Evolutionary conservation across 2,113 vertebrate species (phyloP).

Genomic region (Gadus chalcogrammus): DNA sequence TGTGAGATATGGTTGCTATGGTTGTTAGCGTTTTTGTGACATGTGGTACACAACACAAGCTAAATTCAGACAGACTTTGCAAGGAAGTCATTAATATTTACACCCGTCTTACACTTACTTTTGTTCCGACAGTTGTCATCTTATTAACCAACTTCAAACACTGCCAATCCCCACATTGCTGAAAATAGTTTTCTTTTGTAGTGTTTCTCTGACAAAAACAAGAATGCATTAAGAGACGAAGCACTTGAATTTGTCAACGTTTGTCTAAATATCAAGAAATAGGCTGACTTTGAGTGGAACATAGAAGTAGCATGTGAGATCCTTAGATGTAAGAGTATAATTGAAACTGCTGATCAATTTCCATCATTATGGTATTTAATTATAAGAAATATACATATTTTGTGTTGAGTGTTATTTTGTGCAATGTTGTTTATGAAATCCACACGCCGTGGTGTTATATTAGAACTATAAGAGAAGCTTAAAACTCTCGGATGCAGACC

Average conservation of each 20-base stretch:
- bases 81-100: constrained; percentile 35
- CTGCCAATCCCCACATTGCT: constrained; percentile 37
- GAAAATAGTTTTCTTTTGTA: constrained; percentile 35
- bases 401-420: too few species aligned
- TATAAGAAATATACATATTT: too few species aligned
- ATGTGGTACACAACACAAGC: background rate
- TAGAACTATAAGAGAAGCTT: too few species aligned
- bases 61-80: background rate
- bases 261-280: too few species aligned
- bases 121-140: constrained; percentile 38
- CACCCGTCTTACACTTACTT: constrained; percentile 27
- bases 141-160: constrained; percentile 39
- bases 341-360: too few species aligned
- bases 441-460: too few species aligned
- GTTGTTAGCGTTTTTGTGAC: constrained; percentile 1
- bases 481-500: too few species aligned
- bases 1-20: background rate
- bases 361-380: too few species aligned
- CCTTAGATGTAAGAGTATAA: too few species aligned
- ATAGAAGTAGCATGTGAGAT: too few species aligned
- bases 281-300: background rate
- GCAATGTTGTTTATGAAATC: too few species aligned
- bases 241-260: background rate
- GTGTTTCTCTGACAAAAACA: constrained; percentile 41
- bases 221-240: constrained; percentile 30